Evolutionary conservation across 2,888 invertebrate genomes (phyloP), one percentile per base, ranked within the genome.

Genomic region (Parapristionchus giblindavisi): DNA sequence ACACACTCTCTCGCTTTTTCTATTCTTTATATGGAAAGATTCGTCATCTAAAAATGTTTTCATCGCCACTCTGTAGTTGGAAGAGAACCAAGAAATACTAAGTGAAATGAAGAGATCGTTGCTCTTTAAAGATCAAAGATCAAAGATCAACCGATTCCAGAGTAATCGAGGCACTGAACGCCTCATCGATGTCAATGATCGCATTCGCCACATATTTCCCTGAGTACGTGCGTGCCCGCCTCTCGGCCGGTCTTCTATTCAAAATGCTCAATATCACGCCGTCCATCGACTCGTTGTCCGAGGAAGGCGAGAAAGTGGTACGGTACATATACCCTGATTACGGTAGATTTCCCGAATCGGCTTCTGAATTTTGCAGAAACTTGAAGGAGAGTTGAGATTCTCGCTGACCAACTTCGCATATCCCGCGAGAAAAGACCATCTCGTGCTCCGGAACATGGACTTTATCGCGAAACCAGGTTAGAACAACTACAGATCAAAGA

Each of bases 391-490:
- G 85, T 92, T 94, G 0, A 90, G 91, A 43, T 92, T 93, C 79
- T 90, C 91, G 73, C 90, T 92, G 34, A 91, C 94, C 0, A 94
- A 89, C 91, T 94, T 94, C 89, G 91, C 92, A 61, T 95, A 95
- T 89, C 94, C 94, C 1, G 92, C 93, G 0, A 91, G 94, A 21
- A 91, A 92, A 51, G 92, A 80, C 29, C 78, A 93, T 78, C 91
- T 80, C 29, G 78, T 85, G n/a, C 63, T 85, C 51, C 79, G 80
- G 56, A 79, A 79, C 66, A 80, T 89, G n/a, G 82, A 72, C 40
- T 58, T 72, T 29, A 32, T 48, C 21, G 72, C 48, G 21, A 72
- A 72, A 17, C 60, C 72, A 29, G 72, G 72, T 70, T 3, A 24
- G 24, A 32, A 3, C 3, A 32, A 34, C 14, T n/a, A n/a, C 24